Percentiles rank a stretch among this genome's conserved stretches.
phyloP scores from a whole-genome alignment of 2,113 vertebrate species.

The Phalacrocorax pelagicus region DNA sequence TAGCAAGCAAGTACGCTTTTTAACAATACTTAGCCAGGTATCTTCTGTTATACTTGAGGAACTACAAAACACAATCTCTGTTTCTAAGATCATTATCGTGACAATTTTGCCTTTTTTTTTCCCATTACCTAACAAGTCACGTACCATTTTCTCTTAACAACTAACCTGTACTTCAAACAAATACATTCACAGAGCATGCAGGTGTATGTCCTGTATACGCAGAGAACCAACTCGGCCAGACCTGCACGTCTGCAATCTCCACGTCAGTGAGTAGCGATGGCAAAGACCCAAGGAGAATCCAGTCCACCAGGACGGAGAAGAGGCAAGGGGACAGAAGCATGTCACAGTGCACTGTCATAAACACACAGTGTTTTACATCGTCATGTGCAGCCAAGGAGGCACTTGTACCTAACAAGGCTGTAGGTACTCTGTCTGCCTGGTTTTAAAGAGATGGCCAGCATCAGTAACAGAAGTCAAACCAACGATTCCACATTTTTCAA shows the following conservation, averaged over 20 bases:
- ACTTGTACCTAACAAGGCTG: not conserved
- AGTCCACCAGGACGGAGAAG: not conserved
- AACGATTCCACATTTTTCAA: not conserved
- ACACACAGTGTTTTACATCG: not conserved
- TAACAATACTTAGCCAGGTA: not conserved
- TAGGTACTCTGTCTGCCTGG: not conserved
- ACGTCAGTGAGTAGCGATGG: rapidly evolving
- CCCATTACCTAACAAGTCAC: not conserved
- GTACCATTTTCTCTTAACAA: not conserved
- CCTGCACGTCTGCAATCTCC: not conserved
- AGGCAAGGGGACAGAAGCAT: not conserved
- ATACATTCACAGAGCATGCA: not conserved
- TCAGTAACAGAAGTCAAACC: not conserved
- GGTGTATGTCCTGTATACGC: not conserved
- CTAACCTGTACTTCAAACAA: not conserved
- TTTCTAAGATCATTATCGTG: not conserved
- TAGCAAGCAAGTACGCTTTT: not conserved
- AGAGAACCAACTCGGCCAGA: not conserved
- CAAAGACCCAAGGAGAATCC: not conserved
- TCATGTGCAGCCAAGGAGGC: rapidly evolving
- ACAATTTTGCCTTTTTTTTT: not conserved
- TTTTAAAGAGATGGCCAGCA: not conserved
- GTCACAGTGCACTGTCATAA: not conserved
- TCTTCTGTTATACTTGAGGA: not conserved
- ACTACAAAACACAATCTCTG: not conserved